Base-by-base conservation (phyloP, 2,888 invertebrate genomes). In the Volucella bombylans region DNA sequence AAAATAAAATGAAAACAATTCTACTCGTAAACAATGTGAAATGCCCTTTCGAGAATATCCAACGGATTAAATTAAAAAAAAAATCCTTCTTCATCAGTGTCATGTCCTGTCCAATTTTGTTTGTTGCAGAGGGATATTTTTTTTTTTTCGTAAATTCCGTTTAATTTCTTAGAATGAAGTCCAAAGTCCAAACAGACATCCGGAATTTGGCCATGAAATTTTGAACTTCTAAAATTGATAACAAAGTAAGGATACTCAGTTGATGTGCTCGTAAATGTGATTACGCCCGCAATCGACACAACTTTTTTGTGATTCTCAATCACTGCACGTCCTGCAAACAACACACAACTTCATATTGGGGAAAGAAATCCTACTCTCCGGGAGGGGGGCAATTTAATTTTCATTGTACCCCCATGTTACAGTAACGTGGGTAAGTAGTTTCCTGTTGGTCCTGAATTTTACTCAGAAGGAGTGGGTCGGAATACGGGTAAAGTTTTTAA, bases 241-340 rank as follows among this genome's bases (percentile, higher is more conserved):
- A 14, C 54, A 73, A 12, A 18, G 12, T 15, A 31, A 31, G 31
- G 49, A 43, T 43, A 43, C 15, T 11, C 18, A 4, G 10, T 1
- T 11, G 31, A 6, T 31, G 31, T 55, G 23, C 12, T 14, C 57
- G 43, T 45, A 52, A 55, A 50, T 39, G 39, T 45, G 47, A 76
- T 41, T 38, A 54, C 59, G 52, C 67, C 76, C 61, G 18, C 76
- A 68, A 50, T 59, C 59, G 45, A 45, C 18, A 12, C 9, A n/a
- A 11, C 11, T 43, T 15, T 38, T 47, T 52, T 8, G 15, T 45
- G 23, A 39, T 47, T 54, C 9, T n/a, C 68, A 68, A 68, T 77
- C 77, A 65, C 11, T 65, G 55, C 49, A 69, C 41, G 54, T 23
- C 49, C 50, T 52, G 68, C 68, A 68, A 77, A 62, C 62, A 69